phyloP scores from a whole-genome alignment of 1,140 invertebrate species.

The Habropoda laboriosa region DNA sequence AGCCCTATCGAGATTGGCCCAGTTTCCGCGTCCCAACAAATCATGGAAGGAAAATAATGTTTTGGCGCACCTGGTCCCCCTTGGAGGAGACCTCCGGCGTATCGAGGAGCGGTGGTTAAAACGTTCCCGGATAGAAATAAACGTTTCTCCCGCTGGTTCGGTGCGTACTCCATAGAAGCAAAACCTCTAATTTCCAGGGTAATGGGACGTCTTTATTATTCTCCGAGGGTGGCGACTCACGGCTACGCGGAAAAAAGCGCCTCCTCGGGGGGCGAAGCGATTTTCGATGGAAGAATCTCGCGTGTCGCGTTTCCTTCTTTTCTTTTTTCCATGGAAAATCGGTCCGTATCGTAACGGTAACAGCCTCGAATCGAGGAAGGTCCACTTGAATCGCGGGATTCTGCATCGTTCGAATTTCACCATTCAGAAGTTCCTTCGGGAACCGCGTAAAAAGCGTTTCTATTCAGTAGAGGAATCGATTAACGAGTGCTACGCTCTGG shows the following conservation, averaged over 20 bases:
- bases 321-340: conserved; percentile 42
- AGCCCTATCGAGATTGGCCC: conserved; percentile 32
- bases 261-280: conserved; percentile 22
- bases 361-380: conserved; percentile 24
- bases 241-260: conserved; percentile 32
- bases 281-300: conserved; percentile 40
- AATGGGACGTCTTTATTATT: conserved; percentile 71
- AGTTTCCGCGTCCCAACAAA: conserved; percentile 30
- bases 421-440: background rate
- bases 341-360: conserved; percentile 57
- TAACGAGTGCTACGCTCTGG: background rate
- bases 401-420: conserved; percentile 44
- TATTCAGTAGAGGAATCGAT: conserved; percentile 7
- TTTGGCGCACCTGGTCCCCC: conserved; percentile 55
- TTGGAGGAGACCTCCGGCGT: conserved; percentile 18
- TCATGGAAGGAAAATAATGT: conserved; percentile 46
- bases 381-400: conserved; percentile 47
- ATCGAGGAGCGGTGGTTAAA: conserved; percentile 52
- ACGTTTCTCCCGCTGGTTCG: conserved; percentile 59
- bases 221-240: conserved; percentile 51
- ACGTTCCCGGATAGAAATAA: conserved; percentile 58
- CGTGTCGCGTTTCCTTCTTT: conserved; percentile 56
- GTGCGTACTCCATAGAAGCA: conserved; percentile 53
- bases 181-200: conserved; percentile 79
- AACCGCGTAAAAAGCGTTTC: conserved; percentile 24